These are phyloP conservation scores for Venustaconcha ellipsiformis DNA, from an alignment of 1,140 invertebrate species.

Conservation along the genomic window DNA sequence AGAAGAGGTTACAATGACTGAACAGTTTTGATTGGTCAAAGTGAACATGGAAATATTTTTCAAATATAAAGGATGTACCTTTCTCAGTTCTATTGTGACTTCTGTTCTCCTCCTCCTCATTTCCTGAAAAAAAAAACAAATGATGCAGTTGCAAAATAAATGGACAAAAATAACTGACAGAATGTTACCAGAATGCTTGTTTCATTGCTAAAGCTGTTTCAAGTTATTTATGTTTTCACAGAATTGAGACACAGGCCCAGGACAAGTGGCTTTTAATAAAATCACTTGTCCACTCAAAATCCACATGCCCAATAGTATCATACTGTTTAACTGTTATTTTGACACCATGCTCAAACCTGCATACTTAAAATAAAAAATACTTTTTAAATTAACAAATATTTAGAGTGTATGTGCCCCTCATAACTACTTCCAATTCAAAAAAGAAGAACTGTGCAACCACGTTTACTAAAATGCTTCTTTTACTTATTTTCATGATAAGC, in stretches of 20 bases:
- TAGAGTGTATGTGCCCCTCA: no score
- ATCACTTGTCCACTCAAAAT: neutral
- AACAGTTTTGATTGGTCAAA: no score
- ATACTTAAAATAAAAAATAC: neutral
- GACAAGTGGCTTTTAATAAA: no score
- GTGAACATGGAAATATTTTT: no score
- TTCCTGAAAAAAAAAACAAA: conserved; percentile 57
- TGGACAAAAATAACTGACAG: neutral
- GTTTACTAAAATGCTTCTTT: no score
- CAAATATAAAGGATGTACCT: conserved; percentile 66
- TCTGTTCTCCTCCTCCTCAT: conserved; percentile 95
- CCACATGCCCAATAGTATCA: neutral
- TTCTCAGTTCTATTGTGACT: conserved; percentile 94
- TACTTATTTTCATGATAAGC: no score
- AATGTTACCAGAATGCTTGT: neutral
- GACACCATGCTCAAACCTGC: no score
- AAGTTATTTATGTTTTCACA: neutral
- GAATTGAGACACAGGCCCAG: no score
- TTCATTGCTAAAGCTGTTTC: neutral
- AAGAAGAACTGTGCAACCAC: no score
- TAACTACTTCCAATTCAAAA: neutral
- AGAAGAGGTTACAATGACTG: no score
- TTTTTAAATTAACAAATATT: neutral
- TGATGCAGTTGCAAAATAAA: conserved; percentile 4
- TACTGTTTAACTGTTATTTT: neutral